Evolutionary conservation across 2,113 vertebrate species (phyloP).

Genomic region (Pseudorasbora parva): DNA sequence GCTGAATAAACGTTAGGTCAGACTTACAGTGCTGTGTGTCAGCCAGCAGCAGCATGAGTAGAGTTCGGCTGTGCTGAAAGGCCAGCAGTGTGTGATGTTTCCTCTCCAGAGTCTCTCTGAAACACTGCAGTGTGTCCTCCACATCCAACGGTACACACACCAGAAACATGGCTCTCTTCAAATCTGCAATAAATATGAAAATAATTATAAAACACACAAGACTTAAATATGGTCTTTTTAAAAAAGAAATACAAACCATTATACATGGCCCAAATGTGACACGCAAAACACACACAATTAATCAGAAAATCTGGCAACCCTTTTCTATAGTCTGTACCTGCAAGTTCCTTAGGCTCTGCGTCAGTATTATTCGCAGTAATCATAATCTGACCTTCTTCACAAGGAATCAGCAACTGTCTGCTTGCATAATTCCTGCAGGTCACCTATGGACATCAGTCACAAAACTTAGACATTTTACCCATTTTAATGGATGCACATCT

Average conservation of each 20-base stretch:
- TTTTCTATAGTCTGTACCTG: conserved; percentile 31
- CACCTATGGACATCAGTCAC: conserved; percentile 73
- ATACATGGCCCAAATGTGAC: not conserved
- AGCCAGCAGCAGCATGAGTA: conserved; percentile 84
- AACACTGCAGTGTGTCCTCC: conserved; percentile 82
- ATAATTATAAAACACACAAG: conserved; percentile 9
- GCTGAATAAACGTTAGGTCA: not conserved
- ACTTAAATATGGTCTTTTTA: not conserved
- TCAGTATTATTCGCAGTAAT: conserved; percentile 15
- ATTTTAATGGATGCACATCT: not conserved
- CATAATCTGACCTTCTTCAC: not conserved
- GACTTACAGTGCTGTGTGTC: conserved; percentile 82
- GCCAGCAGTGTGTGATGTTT: conserved; percentile 76
- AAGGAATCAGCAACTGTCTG: conserved; percentile 70
- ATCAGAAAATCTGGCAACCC: not conserved
- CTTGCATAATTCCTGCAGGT: conserved; percentile 82
- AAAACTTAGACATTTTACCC: not conserved
- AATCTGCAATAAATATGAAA: conserved; percentile 69
- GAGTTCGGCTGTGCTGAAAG: conserved; percentile 84
- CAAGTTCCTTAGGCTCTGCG: conserved; percentile 28
- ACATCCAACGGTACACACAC: conserved; percentile 87
- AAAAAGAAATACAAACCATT: not conserved
- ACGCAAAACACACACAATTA: conserved; percentile 26
- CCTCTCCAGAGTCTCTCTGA: conserved; percentile 81
- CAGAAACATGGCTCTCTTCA: conserved; percentile 68